These are phyloP conservation scores for Alligator mississippiensis DNA, from an alignment of 2,113 vertebrate genomes.

Conservation along the genomic window DNA sequence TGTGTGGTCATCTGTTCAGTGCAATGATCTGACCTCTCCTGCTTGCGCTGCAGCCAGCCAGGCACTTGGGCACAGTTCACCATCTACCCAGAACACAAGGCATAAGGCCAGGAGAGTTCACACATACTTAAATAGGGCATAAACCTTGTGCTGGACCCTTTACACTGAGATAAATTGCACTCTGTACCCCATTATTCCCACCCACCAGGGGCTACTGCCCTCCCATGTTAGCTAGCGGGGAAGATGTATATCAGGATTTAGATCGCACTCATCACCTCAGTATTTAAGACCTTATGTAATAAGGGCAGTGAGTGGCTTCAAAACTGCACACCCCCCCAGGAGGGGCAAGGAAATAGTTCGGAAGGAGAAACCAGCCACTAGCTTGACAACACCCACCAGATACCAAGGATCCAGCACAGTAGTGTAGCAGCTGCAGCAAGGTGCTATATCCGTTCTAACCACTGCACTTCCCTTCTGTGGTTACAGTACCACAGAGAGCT, in stretches of 20 bases:
- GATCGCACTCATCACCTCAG: background rate
- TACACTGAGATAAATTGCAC: background rate
- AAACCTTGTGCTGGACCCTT: background rate
- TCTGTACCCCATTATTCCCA: background rate
- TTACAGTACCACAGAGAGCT: background rate
- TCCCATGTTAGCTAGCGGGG: background rate
- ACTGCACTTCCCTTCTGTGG: no score
- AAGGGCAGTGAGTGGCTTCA: background rate
- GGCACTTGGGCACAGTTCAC: background rate
- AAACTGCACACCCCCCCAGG: background rate
- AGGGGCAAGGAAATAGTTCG: background rate
- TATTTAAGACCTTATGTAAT: background rate
- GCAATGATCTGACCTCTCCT: no score
- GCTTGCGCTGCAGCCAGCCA: background rate
- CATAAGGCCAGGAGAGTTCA: no score
- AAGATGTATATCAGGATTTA: background rate
- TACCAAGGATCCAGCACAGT: no score
- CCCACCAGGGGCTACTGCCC: no score
- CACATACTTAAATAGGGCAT: background rate
- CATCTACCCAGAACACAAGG: no score
- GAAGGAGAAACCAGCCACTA: background rate
- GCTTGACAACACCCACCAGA: background rate
- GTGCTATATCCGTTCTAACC: no score
- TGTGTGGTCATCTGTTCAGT: no score
- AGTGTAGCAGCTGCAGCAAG: no score